Conservation (phyloP, 2,797 vertebrate genomes). For the Erpetoichthys calabaricus region DNA sequence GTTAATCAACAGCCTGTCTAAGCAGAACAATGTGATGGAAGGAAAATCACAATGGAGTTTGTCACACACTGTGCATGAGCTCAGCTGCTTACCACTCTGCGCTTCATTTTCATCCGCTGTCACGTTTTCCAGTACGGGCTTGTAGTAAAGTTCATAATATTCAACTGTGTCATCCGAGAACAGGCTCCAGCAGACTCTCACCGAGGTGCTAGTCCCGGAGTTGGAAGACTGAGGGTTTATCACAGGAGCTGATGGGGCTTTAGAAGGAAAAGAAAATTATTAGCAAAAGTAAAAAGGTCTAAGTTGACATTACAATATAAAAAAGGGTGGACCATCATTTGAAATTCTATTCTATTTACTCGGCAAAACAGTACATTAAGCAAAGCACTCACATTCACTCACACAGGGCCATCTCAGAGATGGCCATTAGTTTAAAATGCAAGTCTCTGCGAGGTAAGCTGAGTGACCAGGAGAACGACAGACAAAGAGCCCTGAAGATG, state of each 20-base stretch:
- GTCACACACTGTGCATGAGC: no score
- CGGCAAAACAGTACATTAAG: no score
- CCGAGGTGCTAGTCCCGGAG: constrained; percentile 68
- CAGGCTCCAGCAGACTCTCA: constrained; percentile 81
- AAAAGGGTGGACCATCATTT: neutral
- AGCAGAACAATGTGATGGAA: no score
- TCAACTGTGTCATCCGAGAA: constrained; percentile 86
- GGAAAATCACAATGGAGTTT: no score
- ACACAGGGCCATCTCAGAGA: no score
- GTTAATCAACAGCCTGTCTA: no score
- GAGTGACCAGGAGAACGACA: no score
- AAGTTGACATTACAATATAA: neutral
- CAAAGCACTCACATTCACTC: no score
- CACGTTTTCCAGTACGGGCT: constrained; percentile 51
- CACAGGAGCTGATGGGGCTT: constrained; percentile 86
- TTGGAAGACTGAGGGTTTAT: constrained; percentile 79
- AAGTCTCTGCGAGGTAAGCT: no score
- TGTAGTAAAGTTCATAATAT: constrained; percentile 69
- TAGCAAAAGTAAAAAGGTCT: neutral
- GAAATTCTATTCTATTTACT: no score
- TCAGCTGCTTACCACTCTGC: constrained; percentile 39
- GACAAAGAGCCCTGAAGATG: no score
- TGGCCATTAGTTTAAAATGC: no score
- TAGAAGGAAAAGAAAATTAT: constrained; percentile 4
- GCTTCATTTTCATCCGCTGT: constrained; percentile 28